Percentiles rank a stretch among this genome's conserved stretches.
phyloP scores from a whole-genome alignment of 2,113 vertebrate genomes.

The Brevimyrus niger region DNA sequence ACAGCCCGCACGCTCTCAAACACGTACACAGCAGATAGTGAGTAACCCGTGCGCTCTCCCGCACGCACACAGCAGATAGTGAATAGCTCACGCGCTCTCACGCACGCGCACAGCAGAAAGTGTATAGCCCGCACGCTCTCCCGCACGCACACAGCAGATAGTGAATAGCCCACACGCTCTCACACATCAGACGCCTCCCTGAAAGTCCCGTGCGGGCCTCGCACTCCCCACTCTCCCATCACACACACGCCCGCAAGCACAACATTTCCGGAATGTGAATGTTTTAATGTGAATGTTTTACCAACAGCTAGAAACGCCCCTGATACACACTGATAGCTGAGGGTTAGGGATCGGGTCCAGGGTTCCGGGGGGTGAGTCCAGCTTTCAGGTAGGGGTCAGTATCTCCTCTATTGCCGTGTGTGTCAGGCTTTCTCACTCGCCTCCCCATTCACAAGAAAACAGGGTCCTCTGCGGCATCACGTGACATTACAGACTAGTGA shows the following conservation, averaged over 20 bases:
- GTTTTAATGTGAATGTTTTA: constrained; percentile 1
- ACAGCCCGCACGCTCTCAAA: no score
- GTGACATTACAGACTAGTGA: neutral
- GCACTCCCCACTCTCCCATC: neutral
- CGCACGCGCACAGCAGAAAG: no score
- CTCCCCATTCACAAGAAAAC: neutral
- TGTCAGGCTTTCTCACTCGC: neutral
- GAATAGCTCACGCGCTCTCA: no score
- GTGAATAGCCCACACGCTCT: no score
- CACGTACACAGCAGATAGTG: no score
- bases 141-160: no score
- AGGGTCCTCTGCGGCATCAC: neutral
- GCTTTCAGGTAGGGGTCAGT: neutral
- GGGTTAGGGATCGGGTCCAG: neutral
- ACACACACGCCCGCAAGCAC: neutral
- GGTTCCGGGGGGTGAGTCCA: neutral
- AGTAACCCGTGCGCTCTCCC: no score
- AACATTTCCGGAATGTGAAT: neutral
- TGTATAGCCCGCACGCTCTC: no score
- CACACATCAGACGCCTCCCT: neutral
- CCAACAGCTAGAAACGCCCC: neutral
- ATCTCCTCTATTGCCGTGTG: neutral
- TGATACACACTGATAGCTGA: neutral
- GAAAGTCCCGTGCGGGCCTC: neutral
- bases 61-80: no score